A percentile compares a stretch with the other conserved stretches of the same genome.
Conservation (phyloP, 1,140 invertebrate genomes). For the Stenopsyche tienmushanensis region DNA sequence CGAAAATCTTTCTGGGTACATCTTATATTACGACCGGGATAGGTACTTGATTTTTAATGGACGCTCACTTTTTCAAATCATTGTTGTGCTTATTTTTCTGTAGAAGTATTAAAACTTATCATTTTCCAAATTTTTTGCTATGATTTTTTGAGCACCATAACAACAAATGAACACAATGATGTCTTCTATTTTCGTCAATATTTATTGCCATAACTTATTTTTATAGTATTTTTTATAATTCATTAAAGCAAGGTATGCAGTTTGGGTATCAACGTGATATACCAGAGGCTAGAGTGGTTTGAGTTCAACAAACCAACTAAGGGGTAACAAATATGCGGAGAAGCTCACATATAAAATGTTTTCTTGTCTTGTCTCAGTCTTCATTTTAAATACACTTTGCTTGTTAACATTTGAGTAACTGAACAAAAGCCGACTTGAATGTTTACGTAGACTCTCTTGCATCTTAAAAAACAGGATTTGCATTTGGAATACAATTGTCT, state of each 20-base stretch:
- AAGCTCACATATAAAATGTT: not conserved
- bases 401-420: not conserved
- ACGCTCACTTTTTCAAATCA: not conserved
- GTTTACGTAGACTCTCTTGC: too few species aligned
- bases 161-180: too few species aligned
- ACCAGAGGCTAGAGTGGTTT: not conserved
- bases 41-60: not conserved
- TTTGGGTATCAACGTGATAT: not conserved
- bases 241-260: too few species aligned
- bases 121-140: too few species aligned
- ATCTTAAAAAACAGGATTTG: too few species aligned
- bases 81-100: not conserved
- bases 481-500: too few species aligned
- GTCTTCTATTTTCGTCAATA: too few species aligned
- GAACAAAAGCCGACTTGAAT: too few species aligned
- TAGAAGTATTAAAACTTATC: not conserved
- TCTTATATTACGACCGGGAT: not conserved
- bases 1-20: too few species aligned
- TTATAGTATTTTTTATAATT: too few species aligned
- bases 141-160: too few species aligned
- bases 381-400: not conserved
- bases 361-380: not conserved
- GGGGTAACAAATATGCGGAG: not conserved
- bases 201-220: too few species aligned
- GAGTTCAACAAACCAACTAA: not conserved